Conservation (phyloP, 2,113 vertebrate species). For the Morone saxatilis region DNA sequence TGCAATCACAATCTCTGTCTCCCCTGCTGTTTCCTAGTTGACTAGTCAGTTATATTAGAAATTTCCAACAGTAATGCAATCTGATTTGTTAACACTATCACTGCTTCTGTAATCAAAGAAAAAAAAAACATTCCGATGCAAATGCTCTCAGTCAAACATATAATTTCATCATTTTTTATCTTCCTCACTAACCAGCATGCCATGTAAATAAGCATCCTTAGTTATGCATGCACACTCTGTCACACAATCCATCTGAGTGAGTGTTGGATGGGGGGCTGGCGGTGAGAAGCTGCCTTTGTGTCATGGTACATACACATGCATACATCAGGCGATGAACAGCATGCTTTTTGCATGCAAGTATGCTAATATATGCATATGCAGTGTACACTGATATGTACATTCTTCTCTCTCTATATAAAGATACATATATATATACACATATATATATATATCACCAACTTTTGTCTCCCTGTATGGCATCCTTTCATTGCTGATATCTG, state of each 20-base stretch:
- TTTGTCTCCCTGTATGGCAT: conserved; percentile 9
- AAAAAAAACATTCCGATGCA: not conserved
- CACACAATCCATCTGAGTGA: not conserved
- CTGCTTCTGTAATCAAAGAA: not conserved
- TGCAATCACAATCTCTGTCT: not conserved
- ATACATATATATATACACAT: not conserved
- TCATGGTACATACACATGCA: not conserved
- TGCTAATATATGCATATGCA: not conserved
- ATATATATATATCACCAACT: not conserved
- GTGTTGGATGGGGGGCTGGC: not conserved
- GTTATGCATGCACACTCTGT: not conserved
- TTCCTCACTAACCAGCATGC: not conserved
- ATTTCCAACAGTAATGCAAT: not conserved
- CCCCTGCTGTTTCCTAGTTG: too few relatives aligned
- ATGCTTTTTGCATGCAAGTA: not conserved
- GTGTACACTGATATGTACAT: too few relatives aligned
- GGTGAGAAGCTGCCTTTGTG: not conserved
- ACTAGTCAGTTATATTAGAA: not conserved
- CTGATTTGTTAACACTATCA: not conserved
- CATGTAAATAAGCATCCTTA: not conserved
- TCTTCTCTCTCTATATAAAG: not conserved
- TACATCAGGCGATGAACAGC: not conserved
- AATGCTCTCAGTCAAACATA: not conserved
- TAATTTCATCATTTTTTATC: not conserved
- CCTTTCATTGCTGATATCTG: conserved; percentile 13